Base-by-base conservation (phyloP, 2,888 invertebrate species). In the Torymus auratus region DNA sequence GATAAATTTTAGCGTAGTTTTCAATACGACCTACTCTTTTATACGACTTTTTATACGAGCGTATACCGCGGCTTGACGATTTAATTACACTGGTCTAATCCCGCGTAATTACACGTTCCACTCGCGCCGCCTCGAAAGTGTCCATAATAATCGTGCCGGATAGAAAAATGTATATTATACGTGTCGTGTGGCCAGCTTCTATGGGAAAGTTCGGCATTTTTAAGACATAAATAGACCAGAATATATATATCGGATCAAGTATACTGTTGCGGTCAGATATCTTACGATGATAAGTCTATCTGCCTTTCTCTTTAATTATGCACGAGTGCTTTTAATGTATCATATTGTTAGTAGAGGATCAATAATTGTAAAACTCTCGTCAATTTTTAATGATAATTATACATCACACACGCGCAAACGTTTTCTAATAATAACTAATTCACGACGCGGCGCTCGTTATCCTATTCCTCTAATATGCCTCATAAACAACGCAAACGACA, bases 21-120 rank as follows among this genome's bases (percentile, higher is more conserved):
- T 41, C 41, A 41, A 41, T 41, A 41, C 41, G 41, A 41, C 41
- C 41, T n/a, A n/a, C n/a, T 7, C 7, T 50, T n/a, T 15, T 50
- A 62, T 64, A 61, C 56, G 73, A 74, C 65, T 28, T 65, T 55
- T 84, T 69, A 14, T 41, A 14, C 11, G 28, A 14, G 7, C 17
- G 1, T 7, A n/a, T n/a, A n/a, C 23, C 13, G 50, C 41, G 65
- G 28, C 68, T 71, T 60, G 52, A 72, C 83, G 83, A 84, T 84
- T 84, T 84, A 82, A 77, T 83, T 73, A 62, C 78, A 73, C 67
- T 52, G 72, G 62, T 50, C 75, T 78, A 77, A 82, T 71, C 75
- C 78, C 53, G 70, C 70, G 58, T 77, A 81, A 81, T 81, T 78
- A 67, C 70, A 74, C 71, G 78, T 69, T 81, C 64, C 78, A 71